Percentiles rank a stretch among this genome's conserved stretches.
Evolutionary conservation across 2,888 invertebrate genomes (phyloP).

Genomic region (Zygaena filipendulae): DNA sequence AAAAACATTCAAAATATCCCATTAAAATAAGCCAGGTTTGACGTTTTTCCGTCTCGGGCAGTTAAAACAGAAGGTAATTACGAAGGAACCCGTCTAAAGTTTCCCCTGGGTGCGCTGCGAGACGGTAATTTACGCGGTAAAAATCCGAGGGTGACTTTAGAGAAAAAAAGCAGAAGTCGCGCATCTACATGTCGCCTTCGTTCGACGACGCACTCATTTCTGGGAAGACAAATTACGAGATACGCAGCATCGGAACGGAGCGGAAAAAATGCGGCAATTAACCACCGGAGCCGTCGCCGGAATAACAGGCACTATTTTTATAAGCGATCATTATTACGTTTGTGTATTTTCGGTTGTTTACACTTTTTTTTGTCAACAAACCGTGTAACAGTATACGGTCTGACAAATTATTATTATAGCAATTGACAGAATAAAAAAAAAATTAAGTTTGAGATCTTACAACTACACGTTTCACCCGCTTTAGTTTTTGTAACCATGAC

Average conservation of each 20-base stretch:
- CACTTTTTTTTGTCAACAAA: conserved; percentile 37
- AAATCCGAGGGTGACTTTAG: conserved; percentile 49
- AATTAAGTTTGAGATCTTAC: too few species aligned
- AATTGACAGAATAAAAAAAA: too few species aligned
- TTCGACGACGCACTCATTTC: conserved; percentile 68
- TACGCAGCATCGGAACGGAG: conserved; percentile 49
- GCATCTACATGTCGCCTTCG: conserved; percentile 59
- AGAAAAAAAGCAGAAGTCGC: conserved; percentile 33
- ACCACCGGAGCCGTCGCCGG: conserved; percentile 40
- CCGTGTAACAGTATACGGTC: conserved; percentile 23
- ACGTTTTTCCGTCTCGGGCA: conserved; percentile 58
- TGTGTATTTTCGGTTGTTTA: conserved; percentile 51
- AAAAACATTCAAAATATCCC: conserved; percentile 7
- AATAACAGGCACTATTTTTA: conserved; percentile 53
- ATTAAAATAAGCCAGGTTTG: conserved; percentile 53
- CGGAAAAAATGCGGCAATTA: conserved; percentile 65
- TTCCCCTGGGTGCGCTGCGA: conserved; percentile 58
- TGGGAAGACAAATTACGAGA: conserved; percentile 66
- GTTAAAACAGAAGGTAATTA: conserved; percentile 66
- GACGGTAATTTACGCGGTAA: conserved; percentile 62
- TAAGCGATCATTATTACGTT: conserved; percentile 50
- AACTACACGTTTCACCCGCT: too few species aligned
- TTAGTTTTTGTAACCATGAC: too few species aligned
- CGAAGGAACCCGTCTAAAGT: conserved; percentile 58
- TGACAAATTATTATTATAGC: conserved; percentile 32